Conservation (phyloP, 1,140 invertebrate species). For the Sarcophaga bullata region DNA sequence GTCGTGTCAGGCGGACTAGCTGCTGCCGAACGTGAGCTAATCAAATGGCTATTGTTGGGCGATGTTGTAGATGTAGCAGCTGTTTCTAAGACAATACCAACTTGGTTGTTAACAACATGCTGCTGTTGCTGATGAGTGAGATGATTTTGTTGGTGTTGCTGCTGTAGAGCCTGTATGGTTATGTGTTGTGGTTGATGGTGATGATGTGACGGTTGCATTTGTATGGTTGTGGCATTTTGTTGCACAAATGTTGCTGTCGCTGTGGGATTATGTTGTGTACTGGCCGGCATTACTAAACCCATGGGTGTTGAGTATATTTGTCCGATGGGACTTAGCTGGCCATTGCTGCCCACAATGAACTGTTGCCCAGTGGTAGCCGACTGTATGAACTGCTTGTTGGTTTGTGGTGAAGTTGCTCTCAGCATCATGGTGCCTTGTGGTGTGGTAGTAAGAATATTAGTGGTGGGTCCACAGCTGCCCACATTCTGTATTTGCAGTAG, state of each 20-base stretch:
- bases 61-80: slow-evolving; percentile 32
- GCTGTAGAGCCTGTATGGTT: slow-evolving; percentile 57
- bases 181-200: slow-evolving; percentile 61
- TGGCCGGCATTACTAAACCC: slow-evolving; percentile 76
- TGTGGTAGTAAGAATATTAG: slow-evolving; percentile 52
- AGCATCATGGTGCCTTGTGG: slow-evolving; percentile 77
- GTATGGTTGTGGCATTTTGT: slow-evolving; percentile 72
- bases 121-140: slow-evolving; percentile 60
- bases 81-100: slow-evolving; percentile 42
- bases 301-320: slow-evolving; percentile 81
- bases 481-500: slow-evolving; percentile 82
- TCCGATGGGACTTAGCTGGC: slow-evolving; percentile 78
- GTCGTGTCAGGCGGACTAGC: slow-evolving; percentile 79
- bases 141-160: slow-evolving; percentile 67
- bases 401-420: slow-evolving; percentile 74
- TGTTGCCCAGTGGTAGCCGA: slow-evolving; percentile 78
- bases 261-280: slow-evolving; percentile 48
- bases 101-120: slow-evolving; percentile 36
- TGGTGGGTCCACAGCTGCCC: slow-evolving; percentile 48
- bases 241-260: slow-evolving; percentile 70
- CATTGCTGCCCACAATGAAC: slow-evolving; percentile 73
- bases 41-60: slow-evolving; percentile 35
- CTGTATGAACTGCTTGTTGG: slow-evolving; percentile 79
- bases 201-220: slow-evolving; percentile 76
- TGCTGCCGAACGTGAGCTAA: slow-evolving; percentile 63